These are phyloP conservation scores for Aphelenchoides avenae DNA, from an alignment of 1,140 invertebrate species.

Conservation along the genomic window DNA sequence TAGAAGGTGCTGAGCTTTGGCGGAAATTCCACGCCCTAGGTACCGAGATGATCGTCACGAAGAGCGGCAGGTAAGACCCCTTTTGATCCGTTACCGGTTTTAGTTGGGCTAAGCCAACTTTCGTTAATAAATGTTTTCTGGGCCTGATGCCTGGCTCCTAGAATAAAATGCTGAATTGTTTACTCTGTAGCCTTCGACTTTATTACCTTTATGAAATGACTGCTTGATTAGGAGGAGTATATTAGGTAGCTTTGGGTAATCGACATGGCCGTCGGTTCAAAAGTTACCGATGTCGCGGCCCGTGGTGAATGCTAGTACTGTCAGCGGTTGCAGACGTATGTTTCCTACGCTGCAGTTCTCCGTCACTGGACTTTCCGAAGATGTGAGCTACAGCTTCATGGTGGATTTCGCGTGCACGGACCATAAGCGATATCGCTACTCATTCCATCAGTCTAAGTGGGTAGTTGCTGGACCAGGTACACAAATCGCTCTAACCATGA, in stretches of 20 bases:
- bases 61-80: slow-evolving; percentile 60
- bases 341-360: slow-evolving; percentile 88
- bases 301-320: no score
- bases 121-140: no score
- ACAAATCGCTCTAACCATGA: slow-evolving; percentile 20
- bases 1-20: slow-evolving; percentile 49
- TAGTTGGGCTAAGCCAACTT: no score
- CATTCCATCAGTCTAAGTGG: slow-evolving; percentile 79
- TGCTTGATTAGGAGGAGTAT: no score
- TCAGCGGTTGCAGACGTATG: slow-evolving; percentile 76
- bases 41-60: slow-evolving; percentile 63
- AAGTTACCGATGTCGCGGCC: no score
- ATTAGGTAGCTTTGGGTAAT: no score
- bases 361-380: slow-evolving; percentile 79
- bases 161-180: no score
- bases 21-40: slow-evolving; percentile 59
- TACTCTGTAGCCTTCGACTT: no score
- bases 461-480: slow-evolving; percentile 45
- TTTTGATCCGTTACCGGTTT: no score
- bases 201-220: no score
- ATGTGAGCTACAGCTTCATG: slow-evolving; percentile 85
- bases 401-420: slow-evolving; percentile 96
- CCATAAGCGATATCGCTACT: slow-evolving; percentile 92
- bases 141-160: no score
- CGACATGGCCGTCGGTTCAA: no score